Base-by-base conservation (phyloP, 1,140 invertebrate genomes). In the Drosophila melanica region DNA sequence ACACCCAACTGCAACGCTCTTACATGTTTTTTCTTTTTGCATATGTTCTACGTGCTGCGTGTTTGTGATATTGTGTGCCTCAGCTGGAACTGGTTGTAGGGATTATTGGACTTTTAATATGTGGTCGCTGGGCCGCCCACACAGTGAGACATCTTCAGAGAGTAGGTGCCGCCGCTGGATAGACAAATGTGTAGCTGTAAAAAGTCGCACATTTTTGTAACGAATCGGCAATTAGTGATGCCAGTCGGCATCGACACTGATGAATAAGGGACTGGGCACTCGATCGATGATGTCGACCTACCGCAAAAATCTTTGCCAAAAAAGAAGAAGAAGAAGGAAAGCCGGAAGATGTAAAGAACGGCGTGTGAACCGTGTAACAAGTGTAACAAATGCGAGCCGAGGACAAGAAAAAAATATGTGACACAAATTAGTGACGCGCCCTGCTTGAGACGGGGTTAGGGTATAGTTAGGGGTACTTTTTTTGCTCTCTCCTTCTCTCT, bases 291-390 rank as follows among this genome's bases (percentile, higher is more conserved):
- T 90, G 79, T 80, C 33, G 81, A 90, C 87, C 87, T 90, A 90
- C 87, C 87, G 87, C 87, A 90, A 90, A 65, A 73, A 82, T 90
- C 73, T 76, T 60, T 90, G 81, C 79, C 48, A 70, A 90, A 79
- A 74, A 62, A 47, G 58, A 30, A 64, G 59, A 41, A 42, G 39
- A 14, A 37, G 48, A 39, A 58, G 35, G 27, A 41, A 48, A 41
- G 82, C 82, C 82, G 84, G 82, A 87, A 82, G 79, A 84, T 78
- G 65, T 14, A 41, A 64, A 35, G 35, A 47, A 18, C 79, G 59
- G 87, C 87, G 87, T 90, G 87, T 90, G 87, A 90, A 90, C 81
- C 87, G 81, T 90, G 82, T 90, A 90, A 90, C 87, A 90, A 90
- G 87, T 90, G 87, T 90, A 82, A 67, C 87, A 78, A 90, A 90